Conservation (phyloP, 2,797 vertebrate species). For the Bufotes viridis region DNA sequence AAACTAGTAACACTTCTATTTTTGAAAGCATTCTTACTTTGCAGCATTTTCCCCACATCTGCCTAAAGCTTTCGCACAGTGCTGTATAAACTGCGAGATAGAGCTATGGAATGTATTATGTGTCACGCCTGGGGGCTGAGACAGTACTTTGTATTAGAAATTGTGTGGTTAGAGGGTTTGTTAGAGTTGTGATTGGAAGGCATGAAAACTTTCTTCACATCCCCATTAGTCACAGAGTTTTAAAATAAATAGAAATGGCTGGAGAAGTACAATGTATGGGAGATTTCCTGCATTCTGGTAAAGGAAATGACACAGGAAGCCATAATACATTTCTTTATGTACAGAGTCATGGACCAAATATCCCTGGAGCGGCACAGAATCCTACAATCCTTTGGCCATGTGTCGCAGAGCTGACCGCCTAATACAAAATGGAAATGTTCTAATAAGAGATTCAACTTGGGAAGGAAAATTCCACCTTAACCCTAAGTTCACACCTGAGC, state of each 20-base stretch:
- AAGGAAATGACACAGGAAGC: constrained; percentile 49
- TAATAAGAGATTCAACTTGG: not conserved
- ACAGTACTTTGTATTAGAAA: not conserved
- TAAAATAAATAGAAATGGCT: not conserved
- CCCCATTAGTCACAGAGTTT: not conserved
- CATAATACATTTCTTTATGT: constrained; percentile 26
- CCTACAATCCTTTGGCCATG: not conserved
- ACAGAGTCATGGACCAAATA: constrained; percentile 8
- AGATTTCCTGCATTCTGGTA: constrained; percentile 35
- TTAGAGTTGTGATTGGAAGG: not conserved
- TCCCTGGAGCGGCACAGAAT: not conserved
- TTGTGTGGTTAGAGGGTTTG: not conserved
- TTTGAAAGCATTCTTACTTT: too few relatives aligned
- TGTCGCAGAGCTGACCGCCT: not conserved
- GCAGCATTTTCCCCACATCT: too few relatives aligned
- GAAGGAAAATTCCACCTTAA: not conserved
- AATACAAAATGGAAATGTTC: not conserved
- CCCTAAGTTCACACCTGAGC: too few relatives aligned
- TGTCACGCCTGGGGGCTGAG: not conserved
- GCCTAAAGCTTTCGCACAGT: not conserved
- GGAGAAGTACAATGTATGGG: constrained; percentile 18
- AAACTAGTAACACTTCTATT: too few relatives aligned
- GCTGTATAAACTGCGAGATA: not conserved
- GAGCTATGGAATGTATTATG: not conserved
- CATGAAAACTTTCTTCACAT: not conserved